Percentiles rank a stretch among this genome's conserved stretches.
phyloP scores from a whole-genome alignment of 1,140 invertebrate genomes.

The Euwallacea fornicatus region DNA sequence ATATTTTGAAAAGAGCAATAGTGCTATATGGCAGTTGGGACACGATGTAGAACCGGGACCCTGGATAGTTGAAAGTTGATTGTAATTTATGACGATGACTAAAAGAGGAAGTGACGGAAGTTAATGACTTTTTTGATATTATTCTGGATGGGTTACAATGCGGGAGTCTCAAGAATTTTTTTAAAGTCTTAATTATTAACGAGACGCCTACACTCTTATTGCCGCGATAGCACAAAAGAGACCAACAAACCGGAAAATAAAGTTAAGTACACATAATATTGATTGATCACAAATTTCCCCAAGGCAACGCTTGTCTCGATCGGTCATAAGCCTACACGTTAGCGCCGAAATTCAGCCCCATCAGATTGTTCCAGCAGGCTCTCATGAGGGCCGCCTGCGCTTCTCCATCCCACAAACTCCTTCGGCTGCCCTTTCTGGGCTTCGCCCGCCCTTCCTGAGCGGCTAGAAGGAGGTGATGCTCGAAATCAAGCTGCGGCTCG shows the following conservation, averaged over 20 bases:
- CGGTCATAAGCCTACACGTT: constrained; percentile 14
- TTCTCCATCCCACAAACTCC: background rate
- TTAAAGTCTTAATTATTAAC: no score
- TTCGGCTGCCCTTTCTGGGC: background rate
- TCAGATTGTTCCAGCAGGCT: constrained; percentile 27
- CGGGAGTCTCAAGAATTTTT: no score
- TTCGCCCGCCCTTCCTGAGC: background rate
- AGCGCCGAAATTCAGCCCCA: constrained; percentile 25
- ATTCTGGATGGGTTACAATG: no score
- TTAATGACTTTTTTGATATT: no score
- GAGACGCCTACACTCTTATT: no score
- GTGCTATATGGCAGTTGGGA: no score
- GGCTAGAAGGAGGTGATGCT: background rate
- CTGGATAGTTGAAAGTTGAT: no score
- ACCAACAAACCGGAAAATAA: constrained; percentile 1
- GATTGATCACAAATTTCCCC: constrained; percentile 23
- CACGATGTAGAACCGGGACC: no score
- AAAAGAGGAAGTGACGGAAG: no score
- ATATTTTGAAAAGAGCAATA: no score
- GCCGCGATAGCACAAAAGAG: background rate
- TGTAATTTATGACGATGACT: no score
- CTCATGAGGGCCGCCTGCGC: constrained; percentile 21
- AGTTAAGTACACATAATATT: constrained; percentile 7
- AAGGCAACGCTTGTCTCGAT: background rate
- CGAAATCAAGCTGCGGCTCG: background rate